phyloP scores from a whole-genome alignment of 1,140 invertebrate genomes.

The Diprion similis region DNA sequence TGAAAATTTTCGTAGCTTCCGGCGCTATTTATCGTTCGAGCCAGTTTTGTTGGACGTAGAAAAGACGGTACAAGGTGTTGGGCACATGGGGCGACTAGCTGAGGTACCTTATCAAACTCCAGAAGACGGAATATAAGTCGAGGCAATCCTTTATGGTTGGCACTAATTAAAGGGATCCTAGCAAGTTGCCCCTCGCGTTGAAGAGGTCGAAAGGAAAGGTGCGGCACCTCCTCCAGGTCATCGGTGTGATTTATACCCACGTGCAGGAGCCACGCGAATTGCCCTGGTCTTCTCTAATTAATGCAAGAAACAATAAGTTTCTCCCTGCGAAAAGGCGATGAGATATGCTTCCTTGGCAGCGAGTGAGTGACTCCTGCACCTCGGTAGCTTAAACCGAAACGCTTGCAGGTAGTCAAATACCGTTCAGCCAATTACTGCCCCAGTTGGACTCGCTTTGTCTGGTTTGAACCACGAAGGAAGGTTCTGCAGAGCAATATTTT shows the following conservation, averaged over 20 bases:
- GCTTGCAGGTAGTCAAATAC: too few relatives aligned
- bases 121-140: constrained; percentile 2
- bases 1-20: neutral
- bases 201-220: constrained; percentile 3
- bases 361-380: too few relatives aligned
- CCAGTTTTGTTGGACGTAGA: neutral
- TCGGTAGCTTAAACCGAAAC: too few relatives aligned
- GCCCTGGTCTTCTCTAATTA: neutral
- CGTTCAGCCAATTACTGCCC: too few relatives aligned
- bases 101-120: constrained; percentile 4
- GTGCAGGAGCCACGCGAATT: neutral
- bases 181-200: neutral
- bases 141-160: constrained; percentile 5
- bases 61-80: neutral
- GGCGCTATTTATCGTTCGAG: neutral
- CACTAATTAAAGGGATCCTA: constrained; percentile 5
- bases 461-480: too few relatives aligned
- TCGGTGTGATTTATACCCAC: neutral
- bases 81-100: neutral
- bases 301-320: neutral
- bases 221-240: neutral
- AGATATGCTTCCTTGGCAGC: neutral
- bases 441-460: too few relatives aligned
- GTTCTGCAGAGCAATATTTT: too few relatives aligned
- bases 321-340: neutral